Conservation (phyloP, 1,140 invertebrate genomes). For the Penaeus chinensis region DNA sequence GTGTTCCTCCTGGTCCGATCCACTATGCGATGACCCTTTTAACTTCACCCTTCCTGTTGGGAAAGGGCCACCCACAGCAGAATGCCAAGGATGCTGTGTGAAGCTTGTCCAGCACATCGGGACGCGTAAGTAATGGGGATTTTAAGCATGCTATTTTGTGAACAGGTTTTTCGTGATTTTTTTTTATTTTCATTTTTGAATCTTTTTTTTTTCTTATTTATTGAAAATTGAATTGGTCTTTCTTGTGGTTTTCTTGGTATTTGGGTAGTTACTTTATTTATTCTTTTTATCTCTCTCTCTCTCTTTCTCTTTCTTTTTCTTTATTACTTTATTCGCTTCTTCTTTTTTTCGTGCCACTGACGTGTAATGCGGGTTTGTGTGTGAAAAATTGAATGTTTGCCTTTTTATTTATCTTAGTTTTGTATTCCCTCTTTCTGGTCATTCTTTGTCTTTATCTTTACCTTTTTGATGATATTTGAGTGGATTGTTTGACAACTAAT, state of each 20-base stretch:
- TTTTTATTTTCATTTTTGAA: background rate
- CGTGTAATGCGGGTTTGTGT: background rate
- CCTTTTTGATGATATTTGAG: background rate
- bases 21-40: slow-evolving; percentile 89
- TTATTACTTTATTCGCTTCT: background rate
- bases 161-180: background rate
- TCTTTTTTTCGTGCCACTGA: background rate
- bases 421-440: background rate
- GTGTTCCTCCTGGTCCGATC: slow-evolving; percentile 90
- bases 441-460: slow-evolving; percentile 9
- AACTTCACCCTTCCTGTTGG: slow-evolving; percentile 88
- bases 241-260: background rate
- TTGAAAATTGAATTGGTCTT: background rate
- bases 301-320: slow-evolving; percentile 10
- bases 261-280: background rate
- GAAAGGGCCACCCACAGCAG: slow-evolving; percentile 71
- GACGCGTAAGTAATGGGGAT: slow-evolving; percentile 78
- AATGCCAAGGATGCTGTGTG: slow-evolving; percentile 91
- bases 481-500: too few relatives aligned
- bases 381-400: background rate
- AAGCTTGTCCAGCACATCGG: slow-evolving; percentile 92
- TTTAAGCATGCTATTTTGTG: background rate
- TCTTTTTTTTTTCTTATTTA: background rate
- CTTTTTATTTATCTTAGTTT: background rate
- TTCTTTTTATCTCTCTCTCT: background rate